Conservation (phyloP, 2,888 invertebrate species). For the Tipula unca region DNA sequence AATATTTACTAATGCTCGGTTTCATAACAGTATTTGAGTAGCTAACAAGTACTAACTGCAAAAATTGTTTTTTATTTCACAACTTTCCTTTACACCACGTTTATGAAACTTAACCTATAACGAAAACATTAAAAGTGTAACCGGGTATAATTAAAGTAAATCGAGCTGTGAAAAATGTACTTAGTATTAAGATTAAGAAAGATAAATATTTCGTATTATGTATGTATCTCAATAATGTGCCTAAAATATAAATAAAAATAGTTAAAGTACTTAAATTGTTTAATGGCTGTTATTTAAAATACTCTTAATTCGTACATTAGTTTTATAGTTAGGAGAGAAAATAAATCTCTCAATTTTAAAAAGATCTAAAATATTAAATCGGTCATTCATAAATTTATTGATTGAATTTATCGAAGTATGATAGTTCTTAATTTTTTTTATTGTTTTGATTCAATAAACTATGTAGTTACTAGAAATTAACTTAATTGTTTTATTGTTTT, state of each 20-base stretch:
- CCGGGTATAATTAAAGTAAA: background rate
- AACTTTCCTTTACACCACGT: too few species aligned
- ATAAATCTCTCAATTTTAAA: background rate
- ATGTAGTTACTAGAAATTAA: too few species aligned
- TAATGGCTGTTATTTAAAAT: background rate
- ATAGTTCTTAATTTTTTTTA: too few species aligned
- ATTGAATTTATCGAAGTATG: too few species aligned
- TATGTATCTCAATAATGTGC: background rate
- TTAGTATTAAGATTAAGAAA: background rate
- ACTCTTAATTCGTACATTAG: background rate
- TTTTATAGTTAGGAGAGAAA: background rate
- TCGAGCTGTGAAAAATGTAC: background rate
- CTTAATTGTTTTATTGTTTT: too few species aligned
- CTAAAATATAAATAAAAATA: background rate
- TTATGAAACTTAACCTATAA: background rate
- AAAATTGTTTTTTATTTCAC: too few species aligned
- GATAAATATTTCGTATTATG: background rate
- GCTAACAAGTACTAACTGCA: too few species aligned
- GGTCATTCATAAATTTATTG: too few species aligned
- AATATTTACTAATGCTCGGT: too few species aligned
- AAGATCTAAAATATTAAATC: too few species aligned
- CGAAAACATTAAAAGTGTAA: background rate
- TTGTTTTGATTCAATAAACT: too few species aligned
- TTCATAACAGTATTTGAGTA: too few species aligned
- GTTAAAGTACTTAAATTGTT: background rate